Evolutionary conservation across 2,797 vertebrate species (phyloP).

Genomic region (Microctenopoma steveboyesi): DNA sequence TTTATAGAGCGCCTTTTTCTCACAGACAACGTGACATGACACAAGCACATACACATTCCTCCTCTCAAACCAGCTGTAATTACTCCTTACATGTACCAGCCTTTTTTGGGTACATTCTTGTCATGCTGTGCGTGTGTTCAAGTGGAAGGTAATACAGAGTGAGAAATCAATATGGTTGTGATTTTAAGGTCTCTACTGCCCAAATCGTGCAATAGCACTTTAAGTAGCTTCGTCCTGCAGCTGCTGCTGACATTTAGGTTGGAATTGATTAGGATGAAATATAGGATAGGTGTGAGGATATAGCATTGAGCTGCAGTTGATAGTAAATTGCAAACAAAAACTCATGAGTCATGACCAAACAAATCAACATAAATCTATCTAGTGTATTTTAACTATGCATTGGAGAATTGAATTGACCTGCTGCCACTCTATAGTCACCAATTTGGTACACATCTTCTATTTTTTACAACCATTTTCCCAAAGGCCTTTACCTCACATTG

Average conservation of each 20-base stretch:
- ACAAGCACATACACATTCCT: constrained; percentile 42
- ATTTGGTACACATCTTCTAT: no score
- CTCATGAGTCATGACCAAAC: background rate
- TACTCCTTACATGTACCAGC: constrained; percentile 60
- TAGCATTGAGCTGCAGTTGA: background rate
- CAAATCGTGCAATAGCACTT: constrained; percentile 8
- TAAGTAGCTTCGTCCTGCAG: constrained; percentile 27
- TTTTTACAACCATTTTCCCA: no score
- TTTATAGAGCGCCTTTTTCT: constrained; percentile 80
- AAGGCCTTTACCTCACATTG: no score
- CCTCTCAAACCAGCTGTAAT: constrained; percentile 66
- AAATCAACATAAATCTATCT: no score
- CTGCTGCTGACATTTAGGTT: constrained; percentile 39
- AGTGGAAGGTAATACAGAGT: constrained; percentile 43
- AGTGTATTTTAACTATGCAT: no score
- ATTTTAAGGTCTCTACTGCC: constrained; percentile 28
- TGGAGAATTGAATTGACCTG: no score
- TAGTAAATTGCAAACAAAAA: background rate
- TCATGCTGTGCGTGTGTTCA: constrained; percentile 56
- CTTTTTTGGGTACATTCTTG: constrained; percentile 83
- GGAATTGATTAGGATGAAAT: constrained; percentile 44
- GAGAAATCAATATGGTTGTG: constrained; percentile 49
- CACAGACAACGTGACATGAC: constrained; percentile 62
- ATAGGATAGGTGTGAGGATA: constrained; percentile 20
- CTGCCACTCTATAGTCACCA: no score